Base-by-base conservation (phyloP, 2,888 invertebrate species). In the Stenodema calcarata region DNA sequence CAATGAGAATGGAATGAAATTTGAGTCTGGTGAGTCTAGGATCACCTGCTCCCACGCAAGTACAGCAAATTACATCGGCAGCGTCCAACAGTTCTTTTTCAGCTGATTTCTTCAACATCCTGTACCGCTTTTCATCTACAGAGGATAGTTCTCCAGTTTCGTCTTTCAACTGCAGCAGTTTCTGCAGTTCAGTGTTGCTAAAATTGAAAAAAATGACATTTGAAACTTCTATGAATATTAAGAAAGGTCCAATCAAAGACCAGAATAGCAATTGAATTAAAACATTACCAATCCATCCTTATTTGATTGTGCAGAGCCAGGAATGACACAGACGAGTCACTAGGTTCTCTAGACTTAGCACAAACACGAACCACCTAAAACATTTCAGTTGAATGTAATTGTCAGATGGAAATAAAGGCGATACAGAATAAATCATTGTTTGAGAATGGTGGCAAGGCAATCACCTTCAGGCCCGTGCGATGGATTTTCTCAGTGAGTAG, bases 401-500 rank as follows among this genome's bases (percentile, higher is more conserved):
- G 7, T 35, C 35, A 35, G 35, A 4, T 35, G 4, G 35, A 35
- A 35, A 35, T 35, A 35, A 35, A 35, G 35, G 7, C 35, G 35
- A 7, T 7, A 35, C 35, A 4, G 18, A 42, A 54, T 87, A 30
- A 69, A 1, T 42, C 27, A 84, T 35, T 35, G 2, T 2, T 35
- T 35, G 35, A 35, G 35, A 35, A 35, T 35, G 7, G 2, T 4
- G 35, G 7, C 35, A 35, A 4, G 35, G 35, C 2, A 4, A 35
- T 35, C 75, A 94, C 94, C 92, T 98, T 99, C 62, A 99, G 93
- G 78, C 99, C 99, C 7, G 99, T 99, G 89, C 95, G 94, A 91
- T 99, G 99, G 86, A 99, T 99, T 92, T 99, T 99, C 91, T 99
- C 99, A 0, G 99, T 99, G 23, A 99, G 93, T 90, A 99, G 99